Percentiles rank a stretch among this genome's conserved stretches.
phyloP scores from a whole-genome alignment of 2,113 vertebrate species.

The Bothrops jararaca region DNA sequence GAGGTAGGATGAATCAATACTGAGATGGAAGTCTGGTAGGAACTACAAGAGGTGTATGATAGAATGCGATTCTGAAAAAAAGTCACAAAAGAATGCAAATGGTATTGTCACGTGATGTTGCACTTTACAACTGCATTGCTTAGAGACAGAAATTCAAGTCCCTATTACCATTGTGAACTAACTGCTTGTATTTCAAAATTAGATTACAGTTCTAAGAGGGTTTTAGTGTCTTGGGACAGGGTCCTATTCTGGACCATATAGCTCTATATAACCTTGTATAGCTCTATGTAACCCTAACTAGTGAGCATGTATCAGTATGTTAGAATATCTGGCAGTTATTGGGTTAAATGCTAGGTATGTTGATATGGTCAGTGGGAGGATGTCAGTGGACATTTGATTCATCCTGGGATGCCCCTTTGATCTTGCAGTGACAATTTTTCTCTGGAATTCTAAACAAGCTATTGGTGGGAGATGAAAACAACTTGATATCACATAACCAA shows the following conservation, averaged over 20 bases:
- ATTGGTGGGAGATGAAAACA: neutral
- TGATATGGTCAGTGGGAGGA: no score
- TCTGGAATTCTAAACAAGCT: neutral
- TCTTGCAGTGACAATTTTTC: neutral
- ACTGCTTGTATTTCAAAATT: neutral
- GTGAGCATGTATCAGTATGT: no score
- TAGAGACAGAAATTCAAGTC: neutral
- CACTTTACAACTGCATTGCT: neutral
- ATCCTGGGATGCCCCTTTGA: neutral
- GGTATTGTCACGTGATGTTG: neutral
- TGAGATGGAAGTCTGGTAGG: neutral
- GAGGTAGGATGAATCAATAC: neutral
- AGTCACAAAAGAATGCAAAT: neutral
- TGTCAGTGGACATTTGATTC: no score
- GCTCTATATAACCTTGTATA: no score
- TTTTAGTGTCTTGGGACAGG: neutral
- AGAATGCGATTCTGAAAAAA: neutral
- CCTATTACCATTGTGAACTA: neutral
- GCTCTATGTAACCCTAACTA: no score
- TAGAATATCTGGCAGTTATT: no score
- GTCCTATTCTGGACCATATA: neutral
- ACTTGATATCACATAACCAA: neutral
- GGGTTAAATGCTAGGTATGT: no score
- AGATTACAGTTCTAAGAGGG: neutral
- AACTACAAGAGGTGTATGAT: neutral